Evolutionary conservation across 2,113 vertebrate species (phyloP).

Genomic region (Ceyx margarethae): DNA sequence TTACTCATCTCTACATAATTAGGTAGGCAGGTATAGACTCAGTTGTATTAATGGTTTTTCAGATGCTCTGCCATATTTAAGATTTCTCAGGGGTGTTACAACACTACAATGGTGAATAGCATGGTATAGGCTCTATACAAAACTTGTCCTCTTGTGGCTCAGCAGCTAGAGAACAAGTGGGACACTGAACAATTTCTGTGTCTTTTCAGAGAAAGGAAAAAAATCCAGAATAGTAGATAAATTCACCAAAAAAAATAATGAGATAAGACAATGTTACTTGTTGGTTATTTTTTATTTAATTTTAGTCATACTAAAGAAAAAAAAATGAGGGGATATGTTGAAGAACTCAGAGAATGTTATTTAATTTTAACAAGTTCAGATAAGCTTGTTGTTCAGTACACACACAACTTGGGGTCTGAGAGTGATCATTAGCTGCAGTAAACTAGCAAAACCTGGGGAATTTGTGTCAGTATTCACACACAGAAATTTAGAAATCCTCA

Average conservation of each 20-base stretch:
- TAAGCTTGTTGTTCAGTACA: not conserved
- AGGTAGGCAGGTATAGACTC: not conserved
- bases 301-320: not conserved
- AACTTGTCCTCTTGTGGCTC: not conserved
- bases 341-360: not conserved
- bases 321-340: rapidly evolving
- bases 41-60: not conserved
- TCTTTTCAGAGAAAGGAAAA: not conserved
- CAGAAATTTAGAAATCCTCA: not conserved
- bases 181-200: not conserved
- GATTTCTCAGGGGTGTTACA: not conserved
- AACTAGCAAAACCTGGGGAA: not conserved
- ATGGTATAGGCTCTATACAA: not conserved
- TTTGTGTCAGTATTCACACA: not conserved
- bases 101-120: not conserved
- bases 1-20: not conserved
- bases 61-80: not conserved
- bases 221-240: not conserved
- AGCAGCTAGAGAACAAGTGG: not conserved
- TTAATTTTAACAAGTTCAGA: not conserved
- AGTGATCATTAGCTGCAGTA: not conserved
- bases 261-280: not conserved
- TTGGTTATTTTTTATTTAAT: not conserved
- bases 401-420: not conserved
- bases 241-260: not conserved